Base-by-base conservation (phyloP, 92 coral and sea anemone genomes). In the Phenganax marumi region DNA sequence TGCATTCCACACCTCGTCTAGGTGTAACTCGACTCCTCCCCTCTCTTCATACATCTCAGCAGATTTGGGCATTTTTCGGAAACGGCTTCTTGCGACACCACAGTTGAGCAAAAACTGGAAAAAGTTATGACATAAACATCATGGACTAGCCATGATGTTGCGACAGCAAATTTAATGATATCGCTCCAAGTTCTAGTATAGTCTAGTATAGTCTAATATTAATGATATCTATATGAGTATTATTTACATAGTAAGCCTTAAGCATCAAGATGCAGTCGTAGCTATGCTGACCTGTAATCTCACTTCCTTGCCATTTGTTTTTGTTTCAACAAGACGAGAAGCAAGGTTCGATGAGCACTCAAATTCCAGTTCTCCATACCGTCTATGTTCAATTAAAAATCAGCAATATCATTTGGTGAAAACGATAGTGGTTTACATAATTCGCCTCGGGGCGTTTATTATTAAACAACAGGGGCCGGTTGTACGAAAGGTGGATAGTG, bases 141-240 rank as follows among this genome's bases (percentile, higher is more conserved):
- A 47, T 63, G n/a, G 77, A 89, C 82, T 79, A 92, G 39, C 98
- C 98, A 75, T 90, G 90, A 65, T 92, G 98, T 66, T 92, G 98
- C 65, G 92, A 90, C 65, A 82, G 89, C 86, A 93, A 90, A 52
- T 80, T 33, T 33, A 5, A 33, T 33, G 3, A 33, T 2, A 33
- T 33, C 5, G 43, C 5, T 33, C 43, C 43, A 92, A 84, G n/a
- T 89, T 91, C 98, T 95, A 83, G 11, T 60, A 71, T 3, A 39
- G 48, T n/a, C n/a, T n/a, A n/a, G n/a, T n/a, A n/a, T n/a, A n/a
- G n/a, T n/a, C n/a, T 46, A 75, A 77, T 70, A 10, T 84, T 26
- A 76, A 10, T 68, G 53, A 49, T 69, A 69, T 13, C 21, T 19
- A 56, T 19, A 19, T 14, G 21, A 56, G 21, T 13, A 4, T 19